These are phyloP conservation scores for Parnassius glacialis DNA, from an alignment of 2,888 invertebrate species.

Conservation along the genomic window DNA sequence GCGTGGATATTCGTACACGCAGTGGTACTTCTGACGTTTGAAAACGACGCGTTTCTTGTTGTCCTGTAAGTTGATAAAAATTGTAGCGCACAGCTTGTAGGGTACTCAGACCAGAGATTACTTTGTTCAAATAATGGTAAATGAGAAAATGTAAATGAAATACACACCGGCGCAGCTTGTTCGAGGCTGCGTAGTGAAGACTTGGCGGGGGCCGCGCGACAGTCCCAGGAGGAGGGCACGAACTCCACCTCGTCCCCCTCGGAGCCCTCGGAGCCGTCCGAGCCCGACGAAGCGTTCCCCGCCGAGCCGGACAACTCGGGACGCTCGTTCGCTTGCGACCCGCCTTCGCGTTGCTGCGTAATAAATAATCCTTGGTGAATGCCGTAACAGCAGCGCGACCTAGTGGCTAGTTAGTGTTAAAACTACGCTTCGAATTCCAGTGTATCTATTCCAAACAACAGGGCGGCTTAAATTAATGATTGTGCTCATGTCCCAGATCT, in stretches of 20 bases:
- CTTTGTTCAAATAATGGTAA: neutral
- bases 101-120: no score
- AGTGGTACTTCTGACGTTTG: slow-evolving; percentile 91
- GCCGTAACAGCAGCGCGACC: no score
- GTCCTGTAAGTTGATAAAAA: slow-evolving; percentile 57
- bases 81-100: neutral
- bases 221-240: slow-evolving; percentile 91
- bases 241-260: slow-evolving; percentile 87
- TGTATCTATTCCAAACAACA: no score
- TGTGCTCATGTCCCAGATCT: no score
- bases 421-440: no score
- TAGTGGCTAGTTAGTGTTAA: no score
- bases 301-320: slow-evolving; percentile 32
- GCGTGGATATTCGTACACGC: slow-evolving; percentile 91
- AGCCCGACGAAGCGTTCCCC: slow-evolving; percentile 57
- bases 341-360: slow-evolving; percentile 50
- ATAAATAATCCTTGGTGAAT: neutral
- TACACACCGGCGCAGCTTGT: slow-evolving; percentile 52
- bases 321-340: slow-evolving; percentile 34
- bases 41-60: slow-evolving; percentile 88
- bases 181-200: slow-evolving; percentile 82
- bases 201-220: slow-evolving; percentile 87
- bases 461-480: no score
- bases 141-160: no score
- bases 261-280: slow-evolving; percentile 46